Percentiles rank a stretch among this genome's conserved stretches.
These are phyloP conservation scores for Pan paniscus DNA, from an alignment of 2,113 vertebrate genomes.

Conservation along the genomic window DNA sequence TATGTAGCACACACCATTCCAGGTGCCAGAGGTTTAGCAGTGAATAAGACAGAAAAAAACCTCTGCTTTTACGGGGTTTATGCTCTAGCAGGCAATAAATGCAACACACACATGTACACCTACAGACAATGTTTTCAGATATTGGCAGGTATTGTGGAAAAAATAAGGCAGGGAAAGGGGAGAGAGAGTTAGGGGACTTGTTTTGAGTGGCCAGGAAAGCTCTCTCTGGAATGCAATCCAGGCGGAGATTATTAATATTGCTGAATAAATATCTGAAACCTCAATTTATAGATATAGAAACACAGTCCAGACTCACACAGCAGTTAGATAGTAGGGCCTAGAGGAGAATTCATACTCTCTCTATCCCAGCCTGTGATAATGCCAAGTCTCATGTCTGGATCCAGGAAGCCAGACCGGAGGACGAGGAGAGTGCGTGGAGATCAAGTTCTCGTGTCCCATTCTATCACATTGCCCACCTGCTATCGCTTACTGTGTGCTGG, in stretches of 20 bases:
- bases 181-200: neutral
- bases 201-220: neutral
- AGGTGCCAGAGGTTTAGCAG: neutral
- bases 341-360: neutral
- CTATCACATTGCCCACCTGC: accelerated
- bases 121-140: neutral
- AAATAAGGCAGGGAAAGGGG: neutral
- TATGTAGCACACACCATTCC: neutral
- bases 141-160: neutral
- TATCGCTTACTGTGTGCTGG: neutral
- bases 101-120: neutral
- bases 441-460: neutral
- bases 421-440: neutral
- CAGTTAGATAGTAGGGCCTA: neutral
- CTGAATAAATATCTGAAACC: neutral
- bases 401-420: neutral
- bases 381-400: neutral
- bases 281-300: neutral
- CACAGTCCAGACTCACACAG: neutral
- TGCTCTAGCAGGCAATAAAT: neutral
- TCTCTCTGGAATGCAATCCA: neutral
- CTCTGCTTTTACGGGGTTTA: neutral
- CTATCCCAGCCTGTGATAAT: accelerated
- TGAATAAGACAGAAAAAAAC: neutral
- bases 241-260: neutral